phyloP scores from a whole-genome alignment of 1,140 invertebrate species.

The Antheraea pernyi region DNA sequence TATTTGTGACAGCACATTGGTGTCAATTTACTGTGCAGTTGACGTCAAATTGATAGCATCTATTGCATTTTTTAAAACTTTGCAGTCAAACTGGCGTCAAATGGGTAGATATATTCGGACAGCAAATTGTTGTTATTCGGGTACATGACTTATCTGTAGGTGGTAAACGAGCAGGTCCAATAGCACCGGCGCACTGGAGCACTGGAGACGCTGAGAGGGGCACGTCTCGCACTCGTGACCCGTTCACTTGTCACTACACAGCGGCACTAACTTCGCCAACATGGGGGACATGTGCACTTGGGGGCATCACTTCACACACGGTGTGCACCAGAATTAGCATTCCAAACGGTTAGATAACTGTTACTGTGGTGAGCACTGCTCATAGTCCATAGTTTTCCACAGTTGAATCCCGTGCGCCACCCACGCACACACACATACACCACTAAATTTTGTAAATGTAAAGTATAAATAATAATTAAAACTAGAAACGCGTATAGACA shows the following conservation, averaged over 20 bases:
- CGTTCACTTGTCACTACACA: constrained; percentile 2
- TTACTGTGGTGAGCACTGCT: constrained; percentile 65
- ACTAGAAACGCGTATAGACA: neutral
- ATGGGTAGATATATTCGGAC: constrained; percentile 18
- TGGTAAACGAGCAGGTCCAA: neutral
- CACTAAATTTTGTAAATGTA: neutral
- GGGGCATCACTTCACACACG: constrained; percentile 51
- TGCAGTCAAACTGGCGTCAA: too few relatives aligned
- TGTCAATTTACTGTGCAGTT: too few relatives aligned
- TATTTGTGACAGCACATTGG: too few relatives aligned
- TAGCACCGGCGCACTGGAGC: constrained; percentile 19
- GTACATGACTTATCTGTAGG: constrained; percentile 19
- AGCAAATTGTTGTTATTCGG: neutral
- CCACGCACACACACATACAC: constrained; percentile 21
- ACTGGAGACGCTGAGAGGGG: constrained; percentile 19
- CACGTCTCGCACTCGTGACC: constrained; percentile 9
- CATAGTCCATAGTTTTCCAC: constrained; percentile 64
- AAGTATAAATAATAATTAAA: too few relatives aligned
- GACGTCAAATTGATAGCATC: too few relatives aligned
- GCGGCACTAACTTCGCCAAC: neutral
- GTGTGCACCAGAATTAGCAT: constrained; percentile 61
- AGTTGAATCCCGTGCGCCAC: constrained; percentile 43
- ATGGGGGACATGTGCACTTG: neutral
- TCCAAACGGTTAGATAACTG: constrained; percentile 58
- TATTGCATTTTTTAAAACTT: too few relatives aligned